Conservation (phyloP, 2,113 vertebrate species). For the Brachyhypopomus gauderio region DNA sequence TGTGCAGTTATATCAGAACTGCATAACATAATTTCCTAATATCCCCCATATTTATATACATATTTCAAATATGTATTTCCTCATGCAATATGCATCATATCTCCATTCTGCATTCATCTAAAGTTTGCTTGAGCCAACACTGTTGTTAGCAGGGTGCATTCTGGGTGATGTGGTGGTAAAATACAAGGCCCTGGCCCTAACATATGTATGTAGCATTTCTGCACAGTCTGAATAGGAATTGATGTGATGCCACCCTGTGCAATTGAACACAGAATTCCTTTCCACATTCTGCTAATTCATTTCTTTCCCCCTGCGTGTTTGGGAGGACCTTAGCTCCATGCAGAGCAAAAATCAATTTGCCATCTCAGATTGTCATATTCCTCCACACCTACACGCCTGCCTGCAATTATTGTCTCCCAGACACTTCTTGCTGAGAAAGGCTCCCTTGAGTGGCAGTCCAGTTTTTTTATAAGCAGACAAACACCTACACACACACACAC, state of each 20-base stretch:
- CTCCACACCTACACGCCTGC: slow-evolving; percentile 59
- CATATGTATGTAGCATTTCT: slow-evolving; percentile 32
- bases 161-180: slow-evolving; percentile 46
- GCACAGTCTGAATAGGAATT: slow-evolving; percentile 37
- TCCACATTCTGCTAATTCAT: slow-evolving; percentile 50
- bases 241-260: slow-evolving; percentile 56
- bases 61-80: slow-evolving; percentile 9
- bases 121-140: background rate
- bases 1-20: background rate
- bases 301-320: slow-evolving; percentile 46
- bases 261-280: slow-evolving; percentile 48
- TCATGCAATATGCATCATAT: slow-evolving; percentile 6
- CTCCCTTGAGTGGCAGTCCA: slow-evolving; percentile 61
- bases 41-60: background rate
- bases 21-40: background rate
- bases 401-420: slow-evolving; percentile 68
- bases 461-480: slow-evolving; percentile 57
- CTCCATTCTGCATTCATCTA: background rate
- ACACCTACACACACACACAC: background rate
- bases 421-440: slow-evolving; percentile 56
- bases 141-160: slow-evolving; percentile 31
- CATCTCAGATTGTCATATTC: slow-evolving; percentile 70
- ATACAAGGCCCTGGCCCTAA: slow-evolving; percentile 37
- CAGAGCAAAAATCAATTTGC: slow-evolving; percentile 75
- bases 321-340: slow-evolving; percentile 57